Evolutionary conservation across 2,113 vertebrate genomes (phyloP).

Genomic region (Gallinago paraguaiae): DNA sequence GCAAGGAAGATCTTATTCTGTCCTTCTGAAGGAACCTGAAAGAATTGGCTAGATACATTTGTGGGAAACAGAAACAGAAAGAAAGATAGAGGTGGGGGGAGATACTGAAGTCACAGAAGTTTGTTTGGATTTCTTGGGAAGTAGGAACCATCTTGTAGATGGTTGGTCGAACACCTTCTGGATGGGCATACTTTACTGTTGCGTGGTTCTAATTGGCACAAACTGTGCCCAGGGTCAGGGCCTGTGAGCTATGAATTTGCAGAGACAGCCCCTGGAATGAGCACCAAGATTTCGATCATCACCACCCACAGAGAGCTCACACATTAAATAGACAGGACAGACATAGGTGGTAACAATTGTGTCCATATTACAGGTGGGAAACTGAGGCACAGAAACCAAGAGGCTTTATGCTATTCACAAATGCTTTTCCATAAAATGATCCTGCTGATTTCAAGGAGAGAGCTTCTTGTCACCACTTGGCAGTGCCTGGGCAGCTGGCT

Average conservation of each 20-base stretch:
- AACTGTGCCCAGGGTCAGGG: neutral
- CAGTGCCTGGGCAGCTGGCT: neutral
- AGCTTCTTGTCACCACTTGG: neutral
- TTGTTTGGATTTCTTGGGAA: neutral
- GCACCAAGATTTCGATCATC: neutral
- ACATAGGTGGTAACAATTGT: neutral
- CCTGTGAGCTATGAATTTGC: neutral
- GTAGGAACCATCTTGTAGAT: neutral
- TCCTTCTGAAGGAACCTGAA: neutral
- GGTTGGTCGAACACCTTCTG: neutral
- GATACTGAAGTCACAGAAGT: neutral
- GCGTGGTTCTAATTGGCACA: rapidly evolving
- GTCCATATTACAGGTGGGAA: neutral
- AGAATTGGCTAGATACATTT: neutral
- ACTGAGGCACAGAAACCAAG: neutral
- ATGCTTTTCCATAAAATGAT: neutral
- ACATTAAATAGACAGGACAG: neutral
- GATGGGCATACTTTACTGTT: neutral
- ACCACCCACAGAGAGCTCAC: neutral
- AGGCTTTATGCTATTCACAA: neutral
- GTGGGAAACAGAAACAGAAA: neutral
- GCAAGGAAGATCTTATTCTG: neutral
- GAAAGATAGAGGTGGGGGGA: neutral
- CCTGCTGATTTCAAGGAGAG: neutral
- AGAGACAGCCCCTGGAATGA: neutral